phyloP scores from a whole-genome alignment of 2,888 invertebrate genomes.

The Oscheius sp. region DNA sequence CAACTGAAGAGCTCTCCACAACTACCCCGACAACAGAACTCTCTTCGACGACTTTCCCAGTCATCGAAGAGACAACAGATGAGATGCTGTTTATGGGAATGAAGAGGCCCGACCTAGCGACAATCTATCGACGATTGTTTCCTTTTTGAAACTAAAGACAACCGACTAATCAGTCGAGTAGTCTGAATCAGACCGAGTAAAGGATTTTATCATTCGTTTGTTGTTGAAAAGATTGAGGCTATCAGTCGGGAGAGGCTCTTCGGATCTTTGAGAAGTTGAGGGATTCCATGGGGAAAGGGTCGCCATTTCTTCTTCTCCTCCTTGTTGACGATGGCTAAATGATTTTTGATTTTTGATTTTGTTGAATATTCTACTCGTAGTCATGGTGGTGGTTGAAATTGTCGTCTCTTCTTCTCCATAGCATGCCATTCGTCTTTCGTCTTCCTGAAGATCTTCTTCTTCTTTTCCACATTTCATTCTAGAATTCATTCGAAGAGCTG shows the following conservation, averaged over 20 bases:
- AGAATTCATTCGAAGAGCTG: neutral
- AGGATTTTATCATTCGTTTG: too few relatives aligned
- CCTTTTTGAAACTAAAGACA: constrained; percentile 10
- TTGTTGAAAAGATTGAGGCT: neutral
- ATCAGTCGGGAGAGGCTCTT: constrained; percentile 5
- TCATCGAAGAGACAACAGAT: constrained; percentile 9
- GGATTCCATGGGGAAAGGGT: constrained; percentile 4
- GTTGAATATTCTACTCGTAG: neutral
- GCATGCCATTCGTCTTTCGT: constrained; percentile 6
- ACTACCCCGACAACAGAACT: neutral
- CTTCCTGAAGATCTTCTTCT: neutral
- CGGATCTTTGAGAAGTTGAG: constrained; percentile 4
- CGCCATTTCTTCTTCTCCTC: constrained; percentile 14
- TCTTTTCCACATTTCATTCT: constrained; percentile 2
- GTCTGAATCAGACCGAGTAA: constrained; percentile 35
- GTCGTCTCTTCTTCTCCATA: neutral
- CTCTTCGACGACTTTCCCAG: neutral
- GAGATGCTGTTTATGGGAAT: constrained; percentile 23
- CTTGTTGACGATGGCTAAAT: neutral
- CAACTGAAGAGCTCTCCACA: constrained; percentile 6
- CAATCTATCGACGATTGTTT: constrained; percentile 34
- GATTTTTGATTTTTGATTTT: neutral
- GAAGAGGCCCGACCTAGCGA: constrained; percentile 32
- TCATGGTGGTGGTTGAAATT: neutral
- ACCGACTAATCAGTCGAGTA: neutral